Percentiles rank a stretch among this genome's conserved stretches.
These are phyloP conservation scores for Odontamblyopus lacepedii DNA, from an alignment of 2,797 vertebrate species.

Conservation along the genomic window DNA sequence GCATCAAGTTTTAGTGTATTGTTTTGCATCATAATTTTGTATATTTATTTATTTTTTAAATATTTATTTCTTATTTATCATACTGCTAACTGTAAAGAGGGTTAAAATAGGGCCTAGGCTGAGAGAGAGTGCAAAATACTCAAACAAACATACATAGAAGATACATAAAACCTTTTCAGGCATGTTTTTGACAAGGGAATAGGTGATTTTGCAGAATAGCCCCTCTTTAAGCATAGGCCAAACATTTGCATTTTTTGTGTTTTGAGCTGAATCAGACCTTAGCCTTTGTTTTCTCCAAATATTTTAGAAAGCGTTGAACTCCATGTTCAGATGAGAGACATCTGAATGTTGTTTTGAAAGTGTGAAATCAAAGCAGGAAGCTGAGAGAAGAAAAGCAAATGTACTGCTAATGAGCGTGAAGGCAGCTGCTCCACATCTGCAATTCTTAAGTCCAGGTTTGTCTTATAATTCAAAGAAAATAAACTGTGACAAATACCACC, in stretches of 20 bases:
- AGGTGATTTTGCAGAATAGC: no score
- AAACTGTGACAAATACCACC: conserved; percentile 33
- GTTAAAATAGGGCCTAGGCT: no score
- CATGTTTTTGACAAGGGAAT: no score
- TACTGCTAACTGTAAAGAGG: no score
- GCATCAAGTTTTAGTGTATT: no score
- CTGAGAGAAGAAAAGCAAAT: conserved; percentile 14
- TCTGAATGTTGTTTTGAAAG: conserved; percentile 15
- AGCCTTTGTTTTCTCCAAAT: neutral
- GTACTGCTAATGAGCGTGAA: conserved; percentile 45
- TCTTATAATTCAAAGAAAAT: conserved; percentile 52
- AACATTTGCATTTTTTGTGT: neutral
- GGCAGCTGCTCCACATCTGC: conserved; percentile 64
- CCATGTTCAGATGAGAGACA: conserved; percentile 25
- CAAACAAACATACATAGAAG: no score
- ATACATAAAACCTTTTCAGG: no score
- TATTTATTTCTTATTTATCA: no score
- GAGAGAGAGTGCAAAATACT: no score
- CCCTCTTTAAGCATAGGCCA: no score
- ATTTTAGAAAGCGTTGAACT: neutral
- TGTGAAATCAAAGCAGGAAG: conserved; percentile 15
- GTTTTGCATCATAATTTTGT: no score
- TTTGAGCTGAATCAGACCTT: neutral
- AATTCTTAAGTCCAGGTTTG: conserved; percentile 38
- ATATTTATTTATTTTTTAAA: no score